Evolutionary conservation across 2,888 invertebrate genomes (phyloP).

Genomic region (Galeopsomyia nigrocyanea): DNA sequence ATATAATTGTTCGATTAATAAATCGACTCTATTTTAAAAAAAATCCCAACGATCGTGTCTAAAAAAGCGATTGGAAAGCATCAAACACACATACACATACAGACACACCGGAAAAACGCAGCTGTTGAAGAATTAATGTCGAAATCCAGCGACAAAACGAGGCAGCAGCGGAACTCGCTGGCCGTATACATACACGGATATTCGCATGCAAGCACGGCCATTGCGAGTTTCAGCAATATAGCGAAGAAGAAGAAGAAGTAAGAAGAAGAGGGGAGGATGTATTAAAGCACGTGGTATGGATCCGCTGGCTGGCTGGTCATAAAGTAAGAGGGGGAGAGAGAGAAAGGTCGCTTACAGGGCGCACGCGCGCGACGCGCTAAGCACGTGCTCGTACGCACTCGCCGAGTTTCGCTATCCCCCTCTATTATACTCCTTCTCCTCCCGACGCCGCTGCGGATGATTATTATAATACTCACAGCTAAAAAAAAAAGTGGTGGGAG

Average conservation of each 20-base stretch:
- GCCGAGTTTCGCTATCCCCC: not conserved
- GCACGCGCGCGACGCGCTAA: conserved; percentile 31
- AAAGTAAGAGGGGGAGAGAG: conserved; percentile 29
- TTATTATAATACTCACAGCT: too few species aligned
- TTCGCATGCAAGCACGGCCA: not conserved
- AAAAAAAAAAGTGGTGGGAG: not conserved
- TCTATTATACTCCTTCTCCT: not conserved
- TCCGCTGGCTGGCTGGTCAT: conserved; percentile 39
- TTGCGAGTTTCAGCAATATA: not conserved
- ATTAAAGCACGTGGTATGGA: conserved; percentile 37
- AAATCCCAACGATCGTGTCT: not conserved
- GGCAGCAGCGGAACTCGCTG: not conserved
- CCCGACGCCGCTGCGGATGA: too few species aligned
- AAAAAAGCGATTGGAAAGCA: too few species aligned
- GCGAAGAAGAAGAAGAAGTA: conserved; percentile 22
- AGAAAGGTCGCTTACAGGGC: conserved; percentile 29
- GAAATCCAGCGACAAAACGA: not conserved
- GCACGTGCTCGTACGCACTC: conserved; percentile 43
- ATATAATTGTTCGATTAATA: too few species aligned
- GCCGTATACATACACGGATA: not conserved
- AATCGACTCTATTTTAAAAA: too few species aligned
- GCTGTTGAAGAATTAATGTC: not conserved
- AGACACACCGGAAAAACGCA: too few species aligned
- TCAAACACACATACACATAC: too few species aligned
- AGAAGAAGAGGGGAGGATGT: conserved; percentile 17